Evolutionary conservation across 2,797 vertebrate species (phyloP).

Genomic region (Malacoraja senta): DNA sequence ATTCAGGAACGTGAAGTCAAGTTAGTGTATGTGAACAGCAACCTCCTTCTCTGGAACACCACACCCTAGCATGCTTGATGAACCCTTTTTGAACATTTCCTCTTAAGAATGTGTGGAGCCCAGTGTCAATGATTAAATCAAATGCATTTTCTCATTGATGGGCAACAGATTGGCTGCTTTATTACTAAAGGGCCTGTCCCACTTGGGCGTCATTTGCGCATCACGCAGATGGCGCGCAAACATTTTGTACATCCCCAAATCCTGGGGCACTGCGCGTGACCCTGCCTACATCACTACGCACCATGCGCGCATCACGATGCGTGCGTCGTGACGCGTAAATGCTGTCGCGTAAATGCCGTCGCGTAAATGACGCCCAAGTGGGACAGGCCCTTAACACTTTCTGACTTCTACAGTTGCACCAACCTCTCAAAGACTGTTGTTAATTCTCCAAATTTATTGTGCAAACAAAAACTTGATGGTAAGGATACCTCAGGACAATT

Average conservation of each 20-base stretch:
- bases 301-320: too few species aligned
- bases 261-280: too few species aligned
- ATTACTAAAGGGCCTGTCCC: background rate
- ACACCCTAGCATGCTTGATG: background rate
- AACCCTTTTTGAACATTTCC: background rate
- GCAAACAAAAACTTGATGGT: background rate
- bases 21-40: background rate
- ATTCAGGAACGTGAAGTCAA: background rate
- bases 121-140: too few species aligned
- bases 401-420: background rate
- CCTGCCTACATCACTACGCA: too few species aligned
- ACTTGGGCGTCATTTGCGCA: too few species aligned
- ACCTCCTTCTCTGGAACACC: background rate
- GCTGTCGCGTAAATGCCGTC: too few species aligned
- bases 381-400: background rate
- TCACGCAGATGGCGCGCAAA: too few species aligned
- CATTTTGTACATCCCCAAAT: too few species aligned
- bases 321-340: too few species aligned
- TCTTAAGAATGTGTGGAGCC: background rate
- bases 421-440: background rate
- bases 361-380: too few species aligned
- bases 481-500: background rate
- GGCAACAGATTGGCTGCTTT: background rate
- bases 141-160: background rate
- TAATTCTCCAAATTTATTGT: background rate